These are phyloP conservation scores for Desmodus rotundus DNA, from an alignment of 2,113 vertebrate species.

Conservation along the genomic window DNA sequence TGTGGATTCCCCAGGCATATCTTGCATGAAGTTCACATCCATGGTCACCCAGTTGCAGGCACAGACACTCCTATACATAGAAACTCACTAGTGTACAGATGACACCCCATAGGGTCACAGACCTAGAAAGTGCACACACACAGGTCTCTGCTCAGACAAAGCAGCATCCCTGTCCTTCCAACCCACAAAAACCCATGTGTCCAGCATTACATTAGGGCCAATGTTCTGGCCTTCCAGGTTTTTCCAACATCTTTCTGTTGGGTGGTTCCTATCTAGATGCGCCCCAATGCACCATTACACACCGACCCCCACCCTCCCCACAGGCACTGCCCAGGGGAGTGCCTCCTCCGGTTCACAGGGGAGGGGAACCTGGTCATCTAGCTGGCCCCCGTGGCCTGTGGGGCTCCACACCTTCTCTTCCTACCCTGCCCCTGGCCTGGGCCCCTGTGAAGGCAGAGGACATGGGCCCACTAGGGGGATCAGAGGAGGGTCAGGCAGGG, in stretches of 20 bases:
- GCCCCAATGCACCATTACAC: background rate
- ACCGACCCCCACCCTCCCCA: background rate
- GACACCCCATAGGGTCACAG: background rate
- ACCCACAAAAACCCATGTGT: background rate
- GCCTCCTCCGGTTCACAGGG: background rate
- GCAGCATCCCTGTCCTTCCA: background rate
- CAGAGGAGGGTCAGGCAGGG: background rate
- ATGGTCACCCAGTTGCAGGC: background rate
- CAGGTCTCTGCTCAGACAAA: conserved; percentile 56
- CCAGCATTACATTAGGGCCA: background rate
- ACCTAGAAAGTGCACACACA: background rate
- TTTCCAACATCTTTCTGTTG: background rate
- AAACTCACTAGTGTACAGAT: background rate
- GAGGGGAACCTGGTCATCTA: background rate
- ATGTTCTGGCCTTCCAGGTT: background rate
- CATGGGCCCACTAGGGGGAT: background rate
- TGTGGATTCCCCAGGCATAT: background rate
- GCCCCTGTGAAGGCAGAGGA: background rate
- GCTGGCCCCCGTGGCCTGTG: background rate
- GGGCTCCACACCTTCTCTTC: background rate
- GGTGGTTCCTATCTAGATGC: background rate
- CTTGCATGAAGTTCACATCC: background rate
- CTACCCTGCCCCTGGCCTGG: background rate
- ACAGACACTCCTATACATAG: background rate
- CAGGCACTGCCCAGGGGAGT: background rate